phyloP scores from a whole-genome alignment of 2,888 invertebrate genomes.

The Callyntrura sp. region DNA sequence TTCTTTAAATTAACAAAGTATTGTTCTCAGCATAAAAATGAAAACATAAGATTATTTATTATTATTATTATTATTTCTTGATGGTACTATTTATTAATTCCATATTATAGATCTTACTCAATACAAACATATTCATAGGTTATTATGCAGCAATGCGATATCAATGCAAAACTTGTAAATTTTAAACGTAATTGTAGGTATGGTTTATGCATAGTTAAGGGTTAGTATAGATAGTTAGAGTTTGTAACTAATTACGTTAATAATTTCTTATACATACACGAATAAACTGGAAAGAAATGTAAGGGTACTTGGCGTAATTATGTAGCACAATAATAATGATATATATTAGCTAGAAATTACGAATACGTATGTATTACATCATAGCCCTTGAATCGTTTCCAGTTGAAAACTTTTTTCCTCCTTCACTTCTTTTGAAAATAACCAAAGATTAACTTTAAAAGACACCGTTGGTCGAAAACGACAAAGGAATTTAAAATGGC shows the following conservation, averaged over 20 bases:
- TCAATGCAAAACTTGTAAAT: constrained; percentile 73
- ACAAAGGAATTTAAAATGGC: too few species aligned
- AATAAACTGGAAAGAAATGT: not conserved
- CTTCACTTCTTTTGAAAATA: not conserved
- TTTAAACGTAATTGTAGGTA: not conserved
- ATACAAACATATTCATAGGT: constrained; percentile 1
- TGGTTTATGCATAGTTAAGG: not conserved
- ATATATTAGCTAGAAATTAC: not conserved
- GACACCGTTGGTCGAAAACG: too few species aligned
- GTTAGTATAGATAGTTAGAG: not conserved
- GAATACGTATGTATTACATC: not conserved
- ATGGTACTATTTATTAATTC: constrained; percentile 41
- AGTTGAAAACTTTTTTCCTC: not conserved
- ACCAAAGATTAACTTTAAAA: not conserved
- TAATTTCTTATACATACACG: not conserved
- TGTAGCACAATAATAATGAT: not conserved
- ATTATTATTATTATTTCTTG: not conserved
- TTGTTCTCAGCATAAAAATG: not conserved
- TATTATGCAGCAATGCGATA: constrained; percentile 64
- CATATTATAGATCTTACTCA: not conserved
- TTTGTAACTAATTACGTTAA: not conserved
- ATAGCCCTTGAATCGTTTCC: not conserved
- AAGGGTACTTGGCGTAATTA: not conserved
- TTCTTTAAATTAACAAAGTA: not conserved
- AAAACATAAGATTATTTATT: not conserved